Conservation (phyloP, 2,113 vertebrate genomes). For the Chloropsis hardwickii region DNA sequence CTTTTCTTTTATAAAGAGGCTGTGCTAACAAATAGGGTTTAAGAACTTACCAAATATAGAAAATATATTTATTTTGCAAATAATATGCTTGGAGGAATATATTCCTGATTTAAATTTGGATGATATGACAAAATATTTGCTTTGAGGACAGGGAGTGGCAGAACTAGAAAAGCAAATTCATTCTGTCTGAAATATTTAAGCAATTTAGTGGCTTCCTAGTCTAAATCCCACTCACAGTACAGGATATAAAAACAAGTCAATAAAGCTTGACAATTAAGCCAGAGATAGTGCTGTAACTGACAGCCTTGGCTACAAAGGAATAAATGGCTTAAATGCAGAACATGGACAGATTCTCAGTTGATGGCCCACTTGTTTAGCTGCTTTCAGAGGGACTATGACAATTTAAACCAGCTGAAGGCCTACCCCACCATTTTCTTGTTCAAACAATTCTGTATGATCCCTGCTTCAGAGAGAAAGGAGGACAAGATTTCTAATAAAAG, state of each 20-base stretch:
- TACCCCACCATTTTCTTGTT: conserved; percentile 17
- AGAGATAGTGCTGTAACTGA: conserved; percentile 9
- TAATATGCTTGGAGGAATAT: neutral
- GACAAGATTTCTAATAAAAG: conserved; percentile 41
- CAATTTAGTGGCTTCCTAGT: conserved; percentile 40
- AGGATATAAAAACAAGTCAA: conserved; percentile 4
- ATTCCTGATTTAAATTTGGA: neutral
- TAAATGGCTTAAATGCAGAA: neutral
- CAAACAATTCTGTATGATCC: neutral
- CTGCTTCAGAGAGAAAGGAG: neutral
- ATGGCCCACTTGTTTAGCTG: neutral
- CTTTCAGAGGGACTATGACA: neutral
- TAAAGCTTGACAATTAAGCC: conserved; percentile 20
- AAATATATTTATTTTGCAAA: neutral
- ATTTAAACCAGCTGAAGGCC: neutral
- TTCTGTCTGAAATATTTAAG: conserved; percentile 20
- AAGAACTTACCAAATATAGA: neutral
- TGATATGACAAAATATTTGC: neutral
- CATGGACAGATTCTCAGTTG: neutral
- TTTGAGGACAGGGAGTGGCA: neutral
- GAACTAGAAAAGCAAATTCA: conserved; percentile 40
- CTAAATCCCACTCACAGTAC: neutral
- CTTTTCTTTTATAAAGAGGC: neutral
- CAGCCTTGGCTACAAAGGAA: neutral
- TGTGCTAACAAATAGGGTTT: neutral